Evolutionary conservation across 37 sponge, comb jelly and placozoan species (phyloP), one percentile per base, ranked within the genome.

Genomic region (Oopsacas minuta): DNA sequence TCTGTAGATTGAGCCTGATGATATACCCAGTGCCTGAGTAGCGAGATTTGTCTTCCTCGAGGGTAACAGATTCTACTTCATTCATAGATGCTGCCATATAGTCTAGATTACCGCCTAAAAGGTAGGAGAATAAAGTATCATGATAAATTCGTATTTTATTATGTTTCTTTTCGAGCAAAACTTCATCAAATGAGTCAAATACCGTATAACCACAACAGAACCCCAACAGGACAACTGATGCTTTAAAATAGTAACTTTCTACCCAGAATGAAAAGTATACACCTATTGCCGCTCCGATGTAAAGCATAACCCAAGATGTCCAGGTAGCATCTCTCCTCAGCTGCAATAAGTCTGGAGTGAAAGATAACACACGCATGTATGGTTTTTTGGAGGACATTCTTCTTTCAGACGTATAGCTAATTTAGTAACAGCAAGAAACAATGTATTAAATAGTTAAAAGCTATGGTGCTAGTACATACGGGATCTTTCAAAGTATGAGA

Each of bases 121-220:
- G 1, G 28, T 61, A 61, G 28, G 75, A 61, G 75, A 61, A 61
- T 10, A 61, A 34, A 61, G 75, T 61, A 34, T 61, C 75, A 61
- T 61, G 75, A 12, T 61, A 61, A 3, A 61, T 34, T 61, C 30
- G 22, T 25, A 61, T 61, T 12, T 61, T 61, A n/a, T 61, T n/a
- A 3, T 61, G 32, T 34, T 34, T 61, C 22, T n/a, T 61, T 25
- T 61, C 75, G 30, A 61, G 28, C 75, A 61, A 12, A 3, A 61
- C 75, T 61, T 61, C 75, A 61, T 61, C 75, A n/a, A 61, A 61
- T 61, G 75, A 61, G 75, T 61, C 75, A 34, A 61, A 61, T 20
- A 61, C 30, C 1, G 30, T 61, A n/a, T 61, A 61, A 25, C 75
- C 75, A 12, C 75, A 61, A 5, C 20, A 61, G 75, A 61, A 61